Evolutionary conservation across 2,797 vertebrate species (phyloP), one percentile per base, ranked within the genome.

Genomic region (Crenichthys baileyi): DNA sequence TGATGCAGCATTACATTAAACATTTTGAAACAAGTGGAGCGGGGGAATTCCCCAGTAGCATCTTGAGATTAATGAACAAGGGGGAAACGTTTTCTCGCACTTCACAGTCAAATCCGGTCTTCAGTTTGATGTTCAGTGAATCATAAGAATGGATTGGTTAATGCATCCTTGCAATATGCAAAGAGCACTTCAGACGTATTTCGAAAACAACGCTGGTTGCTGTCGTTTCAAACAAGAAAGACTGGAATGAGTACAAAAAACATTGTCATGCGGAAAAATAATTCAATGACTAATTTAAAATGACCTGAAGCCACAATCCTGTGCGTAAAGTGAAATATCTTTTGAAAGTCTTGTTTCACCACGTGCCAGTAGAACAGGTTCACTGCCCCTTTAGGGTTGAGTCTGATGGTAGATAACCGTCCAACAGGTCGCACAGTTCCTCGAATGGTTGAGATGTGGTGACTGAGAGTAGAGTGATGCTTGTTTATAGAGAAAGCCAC

Each of bases 1-100:
- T 85, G 88, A 89, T 71, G 81, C 73, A 77, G 58, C 8, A 0
- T 26, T 63, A 26, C 51, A 75, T 46, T 39, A 72, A 74, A 79
- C 73, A 80, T 79, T 79, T 77, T 83, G 85, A 88, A 84, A 89
- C 80, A 81, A 85, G 58, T 88, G 68, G 65, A 72, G 48, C 5
- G 5, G 89, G 63, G 90, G 92, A 90, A 85, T 87, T 84, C 91
- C 89, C 87, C 15, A 16, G 0, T 1, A 71, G 78, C 71, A 67
- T 78, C 79, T 84, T 77, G 73, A 82, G 83, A 83, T 63, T 70
- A 73, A 87, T 85, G 83, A 85, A 81, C 73, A 22, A 79, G 79
- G 84, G 83, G 86, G 82, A 75, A 81, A 80, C 51, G 73, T 79
- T 88, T 89, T 83, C 60, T 79, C 22, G 4, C 44, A 73, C 36